These are phyloP conservation scores for Deilephila elpenor DNA, from an alignment of 2,888 invertebrate species.

Conservation along the genomic window DNA sequence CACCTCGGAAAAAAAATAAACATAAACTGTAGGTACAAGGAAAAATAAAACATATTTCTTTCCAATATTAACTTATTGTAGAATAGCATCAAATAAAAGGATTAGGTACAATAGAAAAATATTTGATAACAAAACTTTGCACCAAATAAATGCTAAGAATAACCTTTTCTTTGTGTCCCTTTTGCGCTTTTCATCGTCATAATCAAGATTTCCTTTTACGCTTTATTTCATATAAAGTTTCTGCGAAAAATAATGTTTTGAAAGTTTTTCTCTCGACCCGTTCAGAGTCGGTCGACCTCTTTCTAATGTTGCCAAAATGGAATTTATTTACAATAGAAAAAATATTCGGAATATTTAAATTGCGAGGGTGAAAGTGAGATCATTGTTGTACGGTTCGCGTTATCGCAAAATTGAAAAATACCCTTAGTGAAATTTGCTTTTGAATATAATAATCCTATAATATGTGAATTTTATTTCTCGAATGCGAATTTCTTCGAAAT, in stretches of 20 bases:
- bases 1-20: too few relatives aligned
- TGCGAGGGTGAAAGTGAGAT: neutral
- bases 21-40: too few relatives aligned
- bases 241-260: conserved; percentile 1
- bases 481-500: neutral
- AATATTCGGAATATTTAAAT: conserved; percentile 8
- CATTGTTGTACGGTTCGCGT: neutral
- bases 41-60: too few relatives aligned
- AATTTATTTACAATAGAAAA: neutral
- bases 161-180: neutral
- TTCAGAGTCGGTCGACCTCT: neutral
- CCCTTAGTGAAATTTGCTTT: neutral
- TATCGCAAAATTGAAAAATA: conserved; percentile 18
- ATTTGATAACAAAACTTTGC: neutral
- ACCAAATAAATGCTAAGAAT: neutral
- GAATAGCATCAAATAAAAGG: neutral
- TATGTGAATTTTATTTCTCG: neutral
- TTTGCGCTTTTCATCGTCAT: conserved; percentile 8
- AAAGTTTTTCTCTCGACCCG: neutral
- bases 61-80: neutral
- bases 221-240: neutral
- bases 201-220: conserved; percentile 24
- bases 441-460: neutral
- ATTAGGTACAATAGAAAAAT: neutral
- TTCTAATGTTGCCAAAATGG: neutral